A percentile compares a stretch with the other conserved stretches of the same genome.
phyloP scores from a whole-genome alignment of 1,140 invertebrate genomes.

The Pomacea maculata region DNA sequence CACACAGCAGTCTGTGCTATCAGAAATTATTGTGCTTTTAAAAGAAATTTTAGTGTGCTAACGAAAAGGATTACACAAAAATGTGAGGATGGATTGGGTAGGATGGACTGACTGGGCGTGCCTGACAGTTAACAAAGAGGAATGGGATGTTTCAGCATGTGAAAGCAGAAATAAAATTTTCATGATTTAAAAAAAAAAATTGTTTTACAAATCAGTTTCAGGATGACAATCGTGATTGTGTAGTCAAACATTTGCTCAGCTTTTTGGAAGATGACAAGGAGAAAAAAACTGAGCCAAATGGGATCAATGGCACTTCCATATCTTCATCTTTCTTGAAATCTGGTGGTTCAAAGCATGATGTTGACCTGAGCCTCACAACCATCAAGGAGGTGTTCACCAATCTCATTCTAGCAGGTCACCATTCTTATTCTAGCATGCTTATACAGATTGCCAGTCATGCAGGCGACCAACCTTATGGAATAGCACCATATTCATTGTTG shows the following conservation, averaged over 20 bases:
- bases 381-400: slow-evolving; percentile 56
- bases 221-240: slow-evolving; percentile 25
- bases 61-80: too few species aligned
- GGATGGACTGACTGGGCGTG: too few species aligned
- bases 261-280: neutral
- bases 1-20: too few species aligned
- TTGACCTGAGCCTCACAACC: slow-evolving; percentile 38
- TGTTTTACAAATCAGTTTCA: slow-evolving; percentile 2
- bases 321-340: neutral
- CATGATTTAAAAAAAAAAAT: neutral
- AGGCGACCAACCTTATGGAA: too few species aligned
- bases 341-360: neutral
- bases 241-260: slow-evolving; percentile 29
- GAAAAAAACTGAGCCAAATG: neutral
- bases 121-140: too few species aligned
- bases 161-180: neutral
- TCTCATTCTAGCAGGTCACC: slow-evolving; percentile 53
- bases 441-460: too few species aligned
- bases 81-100: too few species aligned
- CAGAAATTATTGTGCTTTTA: too few species aligned
- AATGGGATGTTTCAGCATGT: too few species aligned
- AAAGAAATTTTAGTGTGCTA: too few species aligned
- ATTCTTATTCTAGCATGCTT: neutral
- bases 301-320: neutral
- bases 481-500: too few species aligned